Conservation (phyloP, 1,140 invertebrate species). For the Bombus turneri region DNA sequence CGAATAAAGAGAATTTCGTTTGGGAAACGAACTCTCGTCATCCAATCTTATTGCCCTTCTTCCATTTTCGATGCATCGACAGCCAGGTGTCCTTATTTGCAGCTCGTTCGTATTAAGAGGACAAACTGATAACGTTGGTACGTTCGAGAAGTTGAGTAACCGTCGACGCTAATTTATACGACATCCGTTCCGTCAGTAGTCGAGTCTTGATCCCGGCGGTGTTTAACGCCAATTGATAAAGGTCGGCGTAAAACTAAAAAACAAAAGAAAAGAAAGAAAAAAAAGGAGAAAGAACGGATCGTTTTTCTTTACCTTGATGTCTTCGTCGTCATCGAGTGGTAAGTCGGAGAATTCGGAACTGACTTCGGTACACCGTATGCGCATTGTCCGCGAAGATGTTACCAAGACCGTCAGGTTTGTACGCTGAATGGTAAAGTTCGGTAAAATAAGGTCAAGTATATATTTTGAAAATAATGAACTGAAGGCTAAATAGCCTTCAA, state of each 20-base stretch:
- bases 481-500: too few relatives aligned
- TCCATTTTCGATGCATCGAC: background rate
- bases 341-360: slow-evolving; percentile 85
- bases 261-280: too few relatives aligned
- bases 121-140: slow-evolving; percentile 81
- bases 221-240: slow-evolving; percentile 84
- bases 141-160: slow-evolving; percentile 75
- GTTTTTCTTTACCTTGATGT: slow-evolving; percentile 77
- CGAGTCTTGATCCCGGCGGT: slow-evolving; percentile 79
- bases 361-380: slow-evolving; percentile 88
- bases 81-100: background rate
- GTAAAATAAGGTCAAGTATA: background rate
- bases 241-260: slow-evolving; percentile 86
- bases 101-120: slow-evolving; percentile 67
- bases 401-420: slow-evolving; percentile 85
- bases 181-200: slow-evolving; percentile 73
- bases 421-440: slow-evolving; percentile 72
- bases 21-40: background rate
- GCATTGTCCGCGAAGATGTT: slow-evolving; percentile 84
- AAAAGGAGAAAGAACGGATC: background rate
- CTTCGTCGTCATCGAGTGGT: slow-evolving; percentile 81
- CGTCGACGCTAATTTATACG: slow-evolving; percentile 76
- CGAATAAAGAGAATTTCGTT: slow-evolving; percentile 53
- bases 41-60: background rate
- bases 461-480: too few relatives aligned